Conservation (phyloP, 1,140 invertebrate species). For the Conus betulinus region DNA sequence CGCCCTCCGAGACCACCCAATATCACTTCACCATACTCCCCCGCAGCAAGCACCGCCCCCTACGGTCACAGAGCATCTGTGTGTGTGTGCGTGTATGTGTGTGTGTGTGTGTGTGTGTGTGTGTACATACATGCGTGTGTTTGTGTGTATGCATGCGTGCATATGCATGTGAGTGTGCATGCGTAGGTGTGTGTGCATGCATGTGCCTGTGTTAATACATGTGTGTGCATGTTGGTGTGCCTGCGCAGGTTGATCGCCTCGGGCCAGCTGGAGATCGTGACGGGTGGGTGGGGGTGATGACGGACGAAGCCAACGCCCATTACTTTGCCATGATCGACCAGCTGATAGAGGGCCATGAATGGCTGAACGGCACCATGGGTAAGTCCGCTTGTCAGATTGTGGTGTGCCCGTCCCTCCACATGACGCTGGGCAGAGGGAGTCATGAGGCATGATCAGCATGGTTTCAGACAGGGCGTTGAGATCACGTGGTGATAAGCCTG, state of each 20-base stretch:
- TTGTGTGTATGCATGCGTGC: neutral
- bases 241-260: slow-evolving; percentile 82
- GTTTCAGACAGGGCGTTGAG: too few species aligned
- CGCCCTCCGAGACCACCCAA: too few species aligned
- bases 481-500: neutral
- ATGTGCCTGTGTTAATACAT: too few species aligned
- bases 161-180: neutral
- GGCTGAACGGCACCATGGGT: slow-evolving; percentile 90
- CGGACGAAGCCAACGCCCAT: slow-evolving; percentile 96
- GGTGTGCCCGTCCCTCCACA: neutral
- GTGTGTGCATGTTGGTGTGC: neutral
- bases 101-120: too few species aligned
- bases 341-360: slow-evolving; percentile 95
- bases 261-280: slow-evolving; percentile 95
- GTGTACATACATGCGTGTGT: too few species aligned
- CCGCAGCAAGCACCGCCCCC: too few species aligned
- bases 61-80: too few species aligned
- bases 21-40: too few species aligned
- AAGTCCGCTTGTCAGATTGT: slow-evolving; percentile 62
- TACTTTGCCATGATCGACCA: slow-evolving; percentile 97
- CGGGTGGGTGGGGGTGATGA: slow-evolving; percentile 98
- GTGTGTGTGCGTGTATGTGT: too few species aligned
- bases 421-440: neutral
- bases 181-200: neutral
- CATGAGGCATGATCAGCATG: too few species aligned